Evolutionary conservation across 2,113 vertebrate genomes (phyloP).

Genomic region (Egretta garzetta): DNA sequence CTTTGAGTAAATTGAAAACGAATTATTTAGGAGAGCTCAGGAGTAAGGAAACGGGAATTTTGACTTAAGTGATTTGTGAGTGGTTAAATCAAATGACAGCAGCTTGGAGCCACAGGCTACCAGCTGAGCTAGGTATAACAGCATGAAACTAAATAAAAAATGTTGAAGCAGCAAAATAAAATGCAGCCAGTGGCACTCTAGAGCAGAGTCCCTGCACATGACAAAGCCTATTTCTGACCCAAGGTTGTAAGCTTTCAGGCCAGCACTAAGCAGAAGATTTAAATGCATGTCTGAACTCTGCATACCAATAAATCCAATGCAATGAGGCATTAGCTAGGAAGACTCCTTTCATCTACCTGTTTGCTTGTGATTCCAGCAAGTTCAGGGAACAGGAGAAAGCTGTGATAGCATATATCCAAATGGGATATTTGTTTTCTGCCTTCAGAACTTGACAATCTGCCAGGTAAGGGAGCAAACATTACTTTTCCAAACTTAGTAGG

Average conservation of each 20-base stretch:
- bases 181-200: not conserved
- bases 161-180: conserved; percentile 16
- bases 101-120: conserved; percentile 44
- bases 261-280: not conserved
- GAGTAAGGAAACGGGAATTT: conserved; percentile 27
- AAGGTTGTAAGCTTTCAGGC: not conserved
- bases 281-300: not conserved
- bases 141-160: conserved; percentile 11
- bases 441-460: not conserved
- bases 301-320: not conserved
- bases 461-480: not conserved
- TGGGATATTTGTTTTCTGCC: not conserved
- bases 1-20: conserved; percentile 32
- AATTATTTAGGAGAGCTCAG: conserved; percentile 48
- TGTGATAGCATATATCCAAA: rapidly evolving
- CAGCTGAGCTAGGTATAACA: not conserved
- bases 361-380: not conserved
- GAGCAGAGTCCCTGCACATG: not conserved
- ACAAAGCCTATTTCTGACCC: conserved; percentile 11
- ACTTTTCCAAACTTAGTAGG: not conserved
- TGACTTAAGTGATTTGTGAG: conserved; percentile 55
- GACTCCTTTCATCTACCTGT: rapidly evolving
- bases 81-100: conserved; percentile 58
- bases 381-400: not conserved
- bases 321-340: not conserved